Evolutionary conservation across 2,888 invertebrate genomes (phyloP).

Genomic region (Phengaris arion): DNA sequence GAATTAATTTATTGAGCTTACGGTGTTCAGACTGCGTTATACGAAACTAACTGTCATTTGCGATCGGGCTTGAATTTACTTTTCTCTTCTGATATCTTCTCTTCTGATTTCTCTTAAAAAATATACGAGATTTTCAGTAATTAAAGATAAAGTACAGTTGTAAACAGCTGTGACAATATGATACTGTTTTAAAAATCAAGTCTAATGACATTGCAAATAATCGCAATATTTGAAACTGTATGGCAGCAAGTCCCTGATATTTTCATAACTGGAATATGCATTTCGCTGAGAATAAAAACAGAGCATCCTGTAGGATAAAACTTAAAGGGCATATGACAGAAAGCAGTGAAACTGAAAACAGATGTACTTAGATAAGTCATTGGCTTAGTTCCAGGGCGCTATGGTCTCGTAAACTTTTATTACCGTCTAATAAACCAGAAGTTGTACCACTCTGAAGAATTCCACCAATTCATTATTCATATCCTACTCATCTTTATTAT

Average conservation of each 20-base stretch:
- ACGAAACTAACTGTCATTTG: constrained; percentile 6
- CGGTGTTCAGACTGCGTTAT: constrained; percentile 43
- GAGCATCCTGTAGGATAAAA: background rate
- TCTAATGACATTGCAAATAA: too few species aligned
- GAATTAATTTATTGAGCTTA: constrained; percentile 58
- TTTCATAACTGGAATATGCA: background rate
- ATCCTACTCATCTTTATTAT: constrained; percentile 42
- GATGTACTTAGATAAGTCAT: constrained; percentile 42
- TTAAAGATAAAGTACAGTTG: too few species aligned
- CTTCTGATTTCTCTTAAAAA: too few species aligned
- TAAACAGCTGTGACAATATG: too few species aligned
- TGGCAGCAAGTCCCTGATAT: background rate
- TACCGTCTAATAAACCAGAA: constrained; percentile 49
- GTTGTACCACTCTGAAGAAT: constrained; percentile 46
- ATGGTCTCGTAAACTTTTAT: constrained; percentile 50
- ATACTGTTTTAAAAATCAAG: too few species aligned
- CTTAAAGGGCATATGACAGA: constrained; percentile 22
- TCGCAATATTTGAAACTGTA: background rate
- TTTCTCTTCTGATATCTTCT: too few species aligned
- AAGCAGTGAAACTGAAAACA: constrained; percentile 37
- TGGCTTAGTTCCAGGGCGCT: constrained; percentile 39
- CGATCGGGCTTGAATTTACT: background rate
- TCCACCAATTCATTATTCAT: constrained; percentile 48
- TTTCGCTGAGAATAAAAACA: background rate
- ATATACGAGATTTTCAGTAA: too few species aligned